phyloP scores from a whole-genome alignment of 2,797 vertebrate species.

The Gallirallus australis region DNA sequence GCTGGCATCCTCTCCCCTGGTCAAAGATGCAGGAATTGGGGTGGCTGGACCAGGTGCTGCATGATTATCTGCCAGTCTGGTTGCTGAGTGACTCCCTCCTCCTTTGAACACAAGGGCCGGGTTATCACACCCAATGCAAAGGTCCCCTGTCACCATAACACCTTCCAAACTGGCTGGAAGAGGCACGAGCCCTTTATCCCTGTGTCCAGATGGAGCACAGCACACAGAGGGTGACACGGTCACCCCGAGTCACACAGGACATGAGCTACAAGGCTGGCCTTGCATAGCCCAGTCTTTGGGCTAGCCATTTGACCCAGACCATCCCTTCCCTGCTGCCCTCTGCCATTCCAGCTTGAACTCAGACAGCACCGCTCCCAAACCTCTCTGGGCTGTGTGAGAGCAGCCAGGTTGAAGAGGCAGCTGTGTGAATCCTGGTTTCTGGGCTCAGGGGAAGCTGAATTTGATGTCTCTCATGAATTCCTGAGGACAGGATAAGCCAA shows the following conservation, averaged over 20 bases:
- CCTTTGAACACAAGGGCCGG: background rate
- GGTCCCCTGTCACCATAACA: rapidly evolving
- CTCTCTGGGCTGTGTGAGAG: rapidly evolving
- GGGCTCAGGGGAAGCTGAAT: background rate
- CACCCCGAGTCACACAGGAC: rapidly evolving
- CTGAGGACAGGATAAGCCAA: background rate
- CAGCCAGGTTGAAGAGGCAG: background rate
- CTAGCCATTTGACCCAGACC: background rate
- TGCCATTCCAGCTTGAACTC: rapidly evolving
- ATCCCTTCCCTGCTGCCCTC: background rate
- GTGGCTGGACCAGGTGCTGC: rapidly evolving
- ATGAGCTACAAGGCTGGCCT: rapidly evolving
- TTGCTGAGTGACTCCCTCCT: background rate
- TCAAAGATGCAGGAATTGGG: too few species aligned
- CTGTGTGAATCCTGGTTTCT: background rate
- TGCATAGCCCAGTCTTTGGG: rapidly evolving
- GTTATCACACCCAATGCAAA: rapidly evolving
- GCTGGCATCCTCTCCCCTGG: too few species aligned
- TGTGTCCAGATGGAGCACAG: rapidly evolving
- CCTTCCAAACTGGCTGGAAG: background rate
- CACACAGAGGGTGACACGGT: background rate
- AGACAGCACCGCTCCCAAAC: rapidly evolving
- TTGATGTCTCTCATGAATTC: background rate
- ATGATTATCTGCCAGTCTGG: too few species aligned
- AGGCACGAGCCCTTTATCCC: background rate